These are phyloP conservation scores for Lagocephalus sceleratus DNA, from an alignment of 2,797 vertebrate species.

Conservation along the genomic window DNA sequence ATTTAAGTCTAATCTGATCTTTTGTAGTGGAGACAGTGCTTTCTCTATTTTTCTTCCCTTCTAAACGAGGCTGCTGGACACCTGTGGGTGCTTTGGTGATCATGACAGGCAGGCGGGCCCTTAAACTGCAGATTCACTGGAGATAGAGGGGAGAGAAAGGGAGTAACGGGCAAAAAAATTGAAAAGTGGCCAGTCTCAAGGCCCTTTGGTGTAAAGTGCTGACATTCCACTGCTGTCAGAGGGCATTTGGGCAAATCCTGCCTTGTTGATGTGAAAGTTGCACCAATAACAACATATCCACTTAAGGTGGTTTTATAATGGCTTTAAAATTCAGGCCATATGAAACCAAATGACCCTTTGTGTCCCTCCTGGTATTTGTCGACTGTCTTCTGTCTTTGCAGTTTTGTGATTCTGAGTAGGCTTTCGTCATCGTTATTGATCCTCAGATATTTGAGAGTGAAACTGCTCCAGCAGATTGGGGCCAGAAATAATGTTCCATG, in stretches of 20 bases:
- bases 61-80: constrained; percentile 47
- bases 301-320: neutral
- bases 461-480: constrained; percentile 36
- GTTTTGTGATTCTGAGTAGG: neutral
- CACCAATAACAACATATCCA: constrained; percentile 29
- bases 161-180: constrained; percentile 53
- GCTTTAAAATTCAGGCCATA: neutral
- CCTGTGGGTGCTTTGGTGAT: constrained; percentile 63
- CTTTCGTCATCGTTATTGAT: constrained; percentile 30
- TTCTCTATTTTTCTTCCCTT: constrained; percentile 9
- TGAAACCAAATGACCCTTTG: neutral
- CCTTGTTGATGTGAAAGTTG: constrained; percentile 61
- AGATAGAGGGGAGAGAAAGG: constrained; percentile 38
- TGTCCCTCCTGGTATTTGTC: constrained; percentile 2
- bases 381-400: neutral
- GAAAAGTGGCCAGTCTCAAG: constrained; percentile 74
- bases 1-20: constrained; percentile 5
- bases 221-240: constrained; percentile 77
- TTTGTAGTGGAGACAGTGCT: neutral
- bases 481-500: constrained; percentile 69
- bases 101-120: constrained; percentile 54
- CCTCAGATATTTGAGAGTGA: constrained; percentile 42
- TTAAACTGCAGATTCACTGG: constrained; percentile 61
- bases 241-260: constrained; percentile 71
- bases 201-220: constrained; percentile 68